A percentile compares a stretch with the other conserved stretches of the same genome.
Conservation (phyloP, 2,113 vertebrate genomes). For the Psittacula cyanocephala region DNA sequence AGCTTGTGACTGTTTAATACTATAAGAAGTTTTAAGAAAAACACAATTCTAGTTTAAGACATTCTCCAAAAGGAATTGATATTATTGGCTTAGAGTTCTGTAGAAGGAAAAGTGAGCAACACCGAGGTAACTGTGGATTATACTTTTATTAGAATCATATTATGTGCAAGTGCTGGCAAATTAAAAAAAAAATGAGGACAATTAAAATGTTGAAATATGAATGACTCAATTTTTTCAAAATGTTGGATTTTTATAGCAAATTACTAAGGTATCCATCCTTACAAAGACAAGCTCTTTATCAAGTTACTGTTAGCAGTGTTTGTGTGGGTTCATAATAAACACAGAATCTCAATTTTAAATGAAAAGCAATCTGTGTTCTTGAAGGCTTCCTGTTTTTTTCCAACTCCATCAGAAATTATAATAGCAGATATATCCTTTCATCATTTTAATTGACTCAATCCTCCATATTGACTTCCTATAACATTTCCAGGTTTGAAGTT, state of each 20-base stretch:
- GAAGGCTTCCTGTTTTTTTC: neutral
- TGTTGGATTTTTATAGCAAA: neutral
- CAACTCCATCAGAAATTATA: neutral
- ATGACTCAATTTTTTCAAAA: neutral
- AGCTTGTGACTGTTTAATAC: neutral
- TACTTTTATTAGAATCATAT: neutral
- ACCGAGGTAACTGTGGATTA: neutral
- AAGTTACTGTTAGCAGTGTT: neutral
- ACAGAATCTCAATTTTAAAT: neutral
- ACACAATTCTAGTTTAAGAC: neutral
- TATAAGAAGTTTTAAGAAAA: neutral
- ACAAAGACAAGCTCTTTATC: neutral
- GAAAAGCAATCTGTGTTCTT: neutral
- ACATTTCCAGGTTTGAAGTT: neutral
- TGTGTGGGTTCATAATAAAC: neutral
- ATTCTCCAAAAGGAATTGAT: neutral
- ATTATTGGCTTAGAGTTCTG: neutral
- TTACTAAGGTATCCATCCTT: neutral
- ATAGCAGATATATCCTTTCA: neutral
- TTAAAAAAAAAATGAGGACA: neutral
- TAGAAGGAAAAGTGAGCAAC: neutral
- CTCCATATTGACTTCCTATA: neutral
- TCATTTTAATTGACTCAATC: neutral
- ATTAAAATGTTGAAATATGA: neutral
- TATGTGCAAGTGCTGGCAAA: neutral